phyloP scores from a whole-genome alignment of 2,113 vertebrate genomes.

The Rhinopomastus cyanomelas region DNA sequence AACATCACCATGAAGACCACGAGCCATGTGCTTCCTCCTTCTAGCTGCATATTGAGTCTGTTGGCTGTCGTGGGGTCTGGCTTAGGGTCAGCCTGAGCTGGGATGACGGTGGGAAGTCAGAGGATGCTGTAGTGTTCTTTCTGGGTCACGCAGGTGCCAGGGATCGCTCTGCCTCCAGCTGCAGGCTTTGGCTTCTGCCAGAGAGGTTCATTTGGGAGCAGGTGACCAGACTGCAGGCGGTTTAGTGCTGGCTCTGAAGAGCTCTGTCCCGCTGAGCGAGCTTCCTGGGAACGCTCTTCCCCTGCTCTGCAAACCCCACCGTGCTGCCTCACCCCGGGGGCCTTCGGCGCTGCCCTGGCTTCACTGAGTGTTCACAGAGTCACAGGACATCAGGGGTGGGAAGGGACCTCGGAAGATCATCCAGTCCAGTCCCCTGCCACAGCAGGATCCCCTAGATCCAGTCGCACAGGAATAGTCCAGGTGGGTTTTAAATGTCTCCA shows the following conservation, averaged over 20 bases:
- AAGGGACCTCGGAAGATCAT: too few relatives aligned
- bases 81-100: neutral
- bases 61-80: neutral
- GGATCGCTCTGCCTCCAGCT: neutral
- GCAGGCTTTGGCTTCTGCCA: neutral
- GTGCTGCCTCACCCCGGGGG: neutral
- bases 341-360: neutral
- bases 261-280: neutral
- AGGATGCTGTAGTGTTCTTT: neutral
- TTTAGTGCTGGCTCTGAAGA: neutral
- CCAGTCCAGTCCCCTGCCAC: too few relatives aligned
- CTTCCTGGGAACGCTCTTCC: neutral
- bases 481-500: too few relatives aligned
- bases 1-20: neutral
- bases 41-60: too few relatives aligned
- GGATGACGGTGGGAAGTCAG: neutral
- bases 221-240: neutral
- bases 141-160: neutral
- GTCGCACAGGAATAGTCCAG: too few relatives aligned
- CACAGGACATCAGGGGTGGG: too few relatives aligned
- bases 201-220: neutral
- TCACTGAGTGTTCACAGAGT: neutral
- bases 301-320: neutral
- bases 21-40: accelerated
- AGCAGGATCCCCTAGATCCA: too few relatives aligned